Conservation (phyloP, 2,113 vertebrate species). For the Verasper variegatus region DNA sequence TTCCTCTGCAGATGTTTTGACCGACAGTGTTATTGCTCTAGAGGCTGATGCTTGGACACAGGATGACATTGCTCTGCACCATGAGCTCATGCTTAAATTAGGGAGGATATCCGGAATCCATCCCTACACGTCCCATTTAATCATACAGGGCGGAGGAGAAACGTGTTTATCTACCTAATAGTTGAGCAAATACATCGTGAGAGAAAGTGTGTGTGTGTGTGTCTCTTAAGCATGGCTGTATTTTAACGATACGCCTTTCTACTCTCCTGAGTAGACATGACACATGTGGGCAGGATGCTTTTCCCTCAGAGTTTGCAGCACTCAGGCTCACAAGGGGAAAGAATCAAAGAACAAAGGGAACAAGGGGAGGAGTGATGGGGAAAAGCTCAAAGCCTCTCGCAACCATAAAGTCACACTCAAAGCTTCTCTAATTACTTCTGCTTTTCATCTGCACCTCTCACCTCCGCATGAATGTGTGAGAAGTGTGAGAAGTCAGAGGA, state of each 20-base stretch:
- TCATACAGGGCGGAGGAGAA: slow-evolving; percentile 70
- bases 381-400: slow-evolving; percentile 38
- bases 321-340: slow-evolving; percentile 23
- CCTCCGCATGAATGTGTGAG: slow-evolving; percentile 11
- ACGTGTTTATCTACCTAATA: slow-evolving; percentile 67
- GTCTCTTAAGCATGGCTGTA: slow-evolving; percentile 35
- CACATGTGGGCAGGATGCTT: slow-evolving; percentile 50
- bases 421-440: slow-evolving; percentile 62
- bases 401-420: slow-evolving; percentile 61
- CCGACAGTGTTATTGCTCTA: slow-evolving; percentile 76
- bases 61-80: slow-evolving; percentile 65
- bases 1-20: slow-evolving; percentile 80
- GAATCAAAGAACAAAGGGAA: slow-evolving; percentile 47
- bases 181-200: slow-evolving; percentile 32
- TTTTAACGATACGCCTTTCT: slow-evolving; percentile 40
- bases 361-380: slow-evolving; percentile 23
- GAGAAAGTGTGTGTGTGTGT: slow-evolving; percentile 7
- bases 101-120: slow-evolving; percentile 81
- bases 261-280: slow-evolving; percentile 56
- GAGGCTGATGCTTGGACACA: slow-evolving; percentile 75
- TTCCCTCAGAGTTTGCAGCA: slow-evolving; percentile 19
- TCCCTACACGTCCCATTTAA: slow-evolving; percentile 75
- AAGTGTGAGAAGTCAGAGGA: slow-evolving; percentile 43
- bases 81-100: slow-evolving; percentile 82
- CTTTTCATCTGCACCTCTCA: slow-evolving; percentile 64